Base-by-base conservation (phyloP, 1,140 invertebrate genomes). In the Paraescarpia echinospica region DNA sequence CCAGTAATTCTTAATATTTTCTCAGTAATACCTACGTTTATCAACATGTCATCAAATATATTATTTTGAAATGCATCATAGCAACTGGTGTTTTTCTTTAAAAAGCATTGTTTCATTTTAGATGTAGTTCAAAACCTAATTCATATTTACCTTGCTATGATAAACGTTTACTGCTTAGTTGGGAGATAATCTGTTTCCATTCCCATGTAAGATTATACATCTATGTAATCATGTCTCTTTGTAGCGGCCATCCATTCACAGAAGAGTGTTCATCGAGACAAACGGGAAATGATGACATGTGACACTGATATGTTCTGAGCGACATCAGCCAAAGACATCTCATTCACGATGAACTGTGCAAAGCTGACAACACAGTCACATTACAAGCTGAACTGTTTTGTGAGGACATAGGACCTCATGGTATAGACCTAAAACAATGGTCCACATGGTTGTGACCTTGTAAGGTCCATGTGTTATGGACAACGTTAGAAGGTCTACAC, bases 171-270 rank as follows among this genome's bases (percentile, higher is more conserved):
- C 4, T 77, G 59, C 22, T 77, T 77, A 18, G 8, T 77, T 41
- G 41, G 22, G 8, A 77, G 59, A 77, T 2, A 77, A 77, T 18
- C 9, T 77, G 59, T 27, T 18, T 27, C 27, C 22, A 5, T 1
- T 8, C 48, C 48, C 48, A 77, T 77, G 22, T 77, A 77, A n/a
- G 4, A 41, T 4, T 41, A 41, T 27, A 4, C 2, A 77, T 18
- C 59, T 31, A 27, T 77, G 59, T 27, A 77, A 12, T 77, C 59
- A 5, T n/a, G n/a, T 77, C 18, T 77, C 22, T 27, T 96, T 96
- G 93, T 95, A 96, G 98, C 98, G 93, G 97, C 98, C 41, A 98
- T 97, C 95, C 97, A 98, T 94, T 98, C 97, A 0, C 98, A 98
- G 95, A 98, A 98, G 96, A 98, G 95, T n/a, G 94, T 93, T 33